These are phyloP conservation scores for Myripristis jacobus DNA, from an alignment of 2,797 vertebrate species.

Conservation along the genomic window DNA sequence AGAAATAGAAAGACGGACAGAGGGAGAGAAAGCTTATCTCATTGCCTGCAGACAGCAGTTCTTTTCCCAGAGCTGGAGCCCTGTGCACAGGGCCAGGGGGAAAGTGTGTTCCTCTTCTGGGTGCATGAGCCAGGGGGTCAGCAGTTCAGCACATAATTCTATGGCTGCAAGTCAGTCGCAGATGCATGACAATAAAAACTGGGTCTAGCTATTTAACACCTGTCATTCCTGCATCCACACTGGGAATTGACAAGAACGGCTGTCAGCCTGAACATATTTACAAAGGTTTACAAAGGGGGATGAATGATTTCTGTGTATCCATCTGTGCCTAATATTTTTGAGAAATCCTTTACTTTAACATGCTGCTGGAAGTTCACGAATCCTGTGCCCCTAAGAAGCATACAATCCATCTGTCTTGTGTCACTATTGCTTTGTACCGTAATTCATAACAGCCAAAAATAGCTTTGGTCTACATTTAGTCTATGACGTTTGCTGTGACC, in stretches of 20 bases:
- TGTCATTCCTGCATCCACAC: conserved; percentile 56
- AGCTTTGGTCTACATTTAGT: conserved; percentile 76
- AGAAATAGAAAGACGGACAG: conserved; percentile 24
- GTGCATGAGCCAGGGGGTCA: conserved; percentile 66
- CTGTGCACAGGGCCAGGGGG: conserved; percentile 29
- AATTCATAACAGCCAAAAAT: conserved; percentile 76
- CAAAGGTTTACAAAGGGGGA: conserved; percentile 41
- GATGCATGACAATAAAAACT: conserved; percentile 48
- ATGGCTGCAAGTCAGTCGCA: conserved; percentile 59
- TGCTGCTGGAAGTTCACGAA: conserved; percentile 36
- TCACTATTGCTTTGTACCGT: conserved; percentile 70
- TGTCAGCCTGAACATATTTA: conserved; percentile 48
- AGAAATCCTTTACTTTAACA: conserved; percentile 24
- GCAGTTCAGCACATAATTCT: conserved; percentile 70
- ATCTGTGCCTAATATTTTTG: conserved; percentile 34
- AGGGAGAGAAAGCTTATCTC: conserved; percentile 69
- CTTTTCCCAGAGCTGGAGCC: conserved; percentile 61
- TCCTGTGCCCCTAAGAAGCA: conserved; percentile 45
- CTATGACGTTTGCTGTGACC: conserved; percentile 72
- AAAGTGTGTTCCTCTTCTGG: conserved; percentile 46
- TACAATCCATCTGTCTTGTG: conserved; percentile 60
- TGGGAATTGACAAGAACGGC: conserved; percentile 14
- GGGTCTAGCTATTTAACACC: conserved; percentile 62
- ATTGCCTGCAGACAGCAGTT: conserved; percentile 74
- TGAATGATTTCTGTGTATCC: conserved; percentile 22